Conservation (phyloP, 2,888 invertebrate species). For the Perdita meconis region DNA sequence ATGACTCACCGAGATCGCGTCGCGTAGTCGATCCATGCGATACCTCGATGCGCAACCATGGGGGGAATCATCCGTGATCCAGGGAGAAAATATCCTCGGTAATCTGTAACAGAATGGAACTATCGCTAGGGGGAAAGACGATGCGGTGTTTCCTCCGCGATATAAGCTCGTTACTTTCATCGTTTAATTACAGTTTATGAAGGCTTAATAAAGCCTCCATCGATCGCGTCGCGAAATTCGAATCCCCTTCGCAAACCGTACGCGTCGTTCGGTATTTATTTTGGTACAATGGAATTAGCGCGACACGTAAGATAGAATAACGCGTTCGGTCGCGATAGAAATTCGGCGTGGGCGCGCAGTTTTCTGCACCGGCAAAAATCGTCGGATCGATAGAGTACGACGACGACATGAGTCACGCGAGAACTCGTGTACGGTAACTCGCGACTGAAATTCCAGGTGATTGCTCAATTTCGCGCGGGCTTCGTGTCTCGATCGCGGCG, state of each 20-base stretch:
- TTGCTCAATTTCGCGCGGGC: constrained; percentile 65
- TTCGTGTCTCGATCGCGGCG: constrained; percentile 17
- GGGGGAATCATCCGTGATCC: neutral
- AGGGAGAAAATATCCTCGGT: too few relatives aligned
- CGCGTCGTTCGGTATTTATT: too few relatives aligned
- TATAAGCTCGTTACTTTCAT: too few relatives aligned
- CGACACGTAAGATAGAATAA: constrained; percentile 1
- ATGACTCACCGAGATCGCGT: constrained; percentile 60
- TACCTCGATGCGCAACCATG: constrained; percentile 45
- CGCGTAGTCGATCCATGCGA: constrained; percentile 35
- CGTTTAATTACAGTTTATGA: too few relatives aligned
- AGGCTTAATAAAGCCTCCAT: too few relatives aligned
- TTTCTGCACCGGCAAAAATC: constrained; percentile 55
- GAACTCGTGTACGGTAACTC: constrained; percentile 41
- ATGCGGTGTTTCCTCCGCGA: too few relatives aligned
- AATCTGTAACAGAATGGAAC: too few relatives aligned
- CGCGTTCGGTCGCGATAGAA: constrained; percentile 28
- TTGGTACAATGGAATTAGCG: neutral
- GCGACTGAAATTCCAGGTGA: constrained; percentile 59
- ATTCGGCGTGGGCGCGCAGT: constrained; percentile 43
- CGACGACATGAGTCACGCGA: constrained; percentile 65
- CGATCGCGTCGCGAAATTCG: neutral
- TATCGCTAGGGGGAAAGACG: too few relatives aligned
- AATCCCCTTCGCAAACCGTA: too few relatives aligned
- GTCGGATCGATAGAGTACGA: constrained; percentile 53